Evolutionary conservation across 2,888 invertebrate genomes (phyloP), one percentile per base, ranked within the genome.

Genomic region (Ornithoptera priamus): DNA sequence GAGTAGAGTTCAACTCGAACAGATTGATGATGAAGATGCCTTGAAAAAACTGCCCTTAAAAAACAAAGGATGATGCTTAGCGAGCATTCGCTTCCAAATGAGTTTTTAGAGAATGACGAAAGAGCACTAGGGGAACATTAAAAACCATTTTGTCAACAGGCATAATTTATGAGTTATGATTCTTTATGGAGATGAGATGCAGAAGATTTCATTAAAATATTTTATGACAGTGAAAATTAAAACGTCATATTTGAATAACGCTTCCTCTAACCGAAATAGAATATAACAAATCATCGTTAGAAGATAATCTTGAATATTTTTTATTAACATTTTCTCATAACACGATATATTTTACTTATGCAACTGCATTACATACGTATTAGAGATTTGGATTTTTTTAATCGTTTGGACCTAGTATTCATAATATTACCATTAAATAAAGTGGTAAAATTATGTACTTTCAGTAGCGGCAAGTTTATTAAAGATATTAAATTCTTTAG

Each of bases 61-160:
- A 84, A 73, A 88, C 88, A 88, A 86, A 82, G 80, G 86, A 83
- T 82, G 81, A 83, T 84, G 82, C 85, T 84, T 83, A 53, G 77
- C 80, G 82, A 82, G 80, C 85, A 83, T 85, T 86, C 79, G 80
- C 80, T 77, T 77, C 82, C 76, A 87, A 90, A 90, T 90, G 88
- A 88, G 85, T 85, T 87, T 68, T 86, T 79, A 77, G 83, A 84
- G 85, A 84, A 87, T 88, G 86, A 90, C 84, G 83, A 83, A 82
- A 86, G 83, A 79, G 80, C 82, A 80, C 82, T 78, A 85, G 74
- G 81, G 77, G 81, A 80, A 83, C 85, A 90, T 91, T 90, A 90
- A 89, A 89, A 85, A 88, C 84, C 86, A 86, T 88, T 92, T 91
- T 92, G 91, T 92, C 91, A 90, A 84, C 85, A 83, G 83, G 77